Conservation (phyloP, 2,888 invertebrate species). For the Morinoia aosen region DNA sequence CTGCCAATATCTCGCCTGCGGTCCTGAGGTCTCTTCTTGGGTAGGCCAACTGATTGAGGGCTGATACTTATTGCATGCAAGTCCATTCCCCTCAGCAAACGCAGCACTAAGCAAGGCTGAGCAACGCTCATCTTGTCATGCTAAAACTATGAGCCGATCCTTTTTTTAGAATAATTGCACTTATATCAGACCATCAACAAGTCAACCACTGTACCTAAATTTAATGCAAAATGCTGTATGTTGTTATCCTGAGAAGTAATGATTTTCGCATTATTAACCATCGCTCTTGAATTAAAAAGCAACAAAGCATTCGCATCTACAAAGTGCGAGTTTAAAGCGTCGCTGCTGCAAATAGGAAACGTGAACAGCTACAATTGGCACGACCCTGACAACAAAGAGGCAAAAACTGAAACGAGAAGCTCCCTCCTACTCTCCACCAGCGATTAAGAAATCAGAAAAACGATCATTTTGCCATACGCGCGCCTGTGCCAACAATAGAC, state of each 20-base stretch:
- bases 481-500: not conserved
- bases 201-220: not conserved
- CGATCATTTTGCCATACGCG: not conserved
- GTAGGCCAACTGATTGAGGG: not conserved
- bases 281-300: not conserved
- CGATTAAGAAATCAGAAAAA: not conserved
- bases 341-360: too few relatives aligned
- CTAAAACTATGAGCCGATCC: too few relatives aligned
- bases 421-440: not conserved
- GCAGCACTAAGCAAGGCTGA: not conserved
- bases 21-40: not conserved
- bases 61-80: too few relatives aligned
- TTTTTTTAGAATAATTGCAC: too few relatives aligned
- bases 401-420: not conserved
- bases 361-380: too few relatives aligned
- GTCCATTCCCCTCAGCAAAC: not conserved
- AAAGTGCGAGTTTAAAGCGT: not conserved
- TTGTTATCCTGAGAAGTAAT: not conserved
- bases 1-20: not conserved
- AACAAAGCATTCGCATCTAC: not conserved
- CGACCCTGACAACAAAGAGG: too few relatives aligned
- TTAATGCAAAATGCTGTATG: not conserved
- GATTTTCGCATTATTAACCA: not conserved
- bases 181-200: too few relatives aligned
- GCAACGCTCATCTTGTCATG: not conserved